Evolutionary conservation across 2,888 invertebrate species (phyloP).

Genomic region (Platycnemis pennipes): DNA sequence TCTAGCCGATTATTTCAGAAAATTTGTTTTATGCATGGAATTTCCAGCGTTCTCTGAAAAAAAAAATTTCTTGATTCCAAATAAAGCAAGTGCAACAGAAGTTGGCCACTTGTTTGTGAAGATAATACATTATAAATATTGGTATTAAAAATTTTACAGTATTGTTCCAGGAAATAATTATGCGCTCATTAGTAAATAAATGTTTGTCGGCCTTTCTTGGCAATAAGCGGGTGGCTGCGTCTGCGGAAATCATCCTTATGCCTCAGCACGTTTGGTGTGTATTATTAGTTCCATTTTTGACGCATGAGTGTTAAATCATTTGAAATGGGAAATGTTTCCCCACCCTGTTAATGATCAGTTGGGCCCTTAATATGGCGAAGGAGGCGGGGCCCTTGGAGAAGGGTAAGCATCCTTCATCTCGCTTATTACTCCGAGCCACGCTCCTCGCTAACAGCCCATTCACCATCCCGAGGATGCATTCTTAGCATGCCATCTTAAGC

Average conservation of each 20-base stretch:
- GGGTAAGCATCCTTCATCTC: neutral
- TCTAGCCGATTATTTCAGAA: too few species aligned
- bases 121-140: too few species aligned
- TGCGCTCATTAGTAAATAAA: too few species aligned
- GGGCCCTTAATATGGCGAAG: neutral
- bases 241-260: neutral
- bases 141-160: too few species aligned
- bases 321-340: neutral
- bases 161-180: too few species aligned
- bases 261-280: neutral
- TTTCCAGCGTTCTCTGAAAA: too few species aligned
- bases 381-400: neutral
- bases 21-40: too few species aligned
- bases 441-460: neutral
- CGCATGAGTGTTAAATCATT: neutral
- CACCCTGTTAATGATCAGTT: neutral
- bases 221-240: too few species aligned
- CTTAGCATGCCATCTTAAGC: neutral
- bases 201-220: too few species aligned
- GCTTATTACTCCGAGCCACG: slow-evolving; percentile 39
- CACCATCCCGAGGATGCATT: neutral
- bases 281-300: neutral
- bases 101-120: too few species aligned
- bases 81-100: too few species aligned
- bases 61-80: too few species aligned